A percentile compares a stretch with the other conserved stretches of the same genome.
Evolutionary conservation across 92 coral and sea anemone species (phyloP).

Genomic region (Zoanthus solanderi): DNA sequence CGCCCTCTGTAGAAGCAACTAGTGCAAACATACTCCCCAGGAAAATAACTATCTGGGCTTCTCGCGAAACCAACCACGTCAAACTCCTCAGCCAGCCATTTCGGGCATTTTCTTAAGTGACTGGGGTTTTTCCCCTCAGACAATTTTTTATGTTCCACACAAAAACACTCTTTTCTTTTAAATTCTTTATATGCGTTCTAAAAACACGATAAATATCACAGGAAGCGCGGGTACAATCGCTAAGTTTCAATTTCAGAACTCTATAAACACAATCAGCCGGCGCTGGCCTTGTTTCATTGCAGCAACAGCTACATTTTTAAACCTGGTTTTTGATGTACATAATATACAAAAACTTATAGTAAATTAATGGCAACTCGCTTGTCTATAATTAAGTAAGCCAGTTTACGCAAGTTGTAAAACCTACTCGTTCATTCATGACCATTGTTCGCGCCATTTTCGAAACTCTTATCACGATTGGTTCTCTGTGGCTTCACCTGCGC

Average conservation of each 20-base stretch:
- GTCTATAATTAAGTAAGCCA: neutral
- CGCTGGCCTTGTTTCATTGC: constrained; percentile 12
- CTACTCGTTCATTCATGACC: neutral
- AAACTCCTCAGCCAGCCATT: neutral
- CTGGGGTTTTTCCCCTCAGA: neutral
- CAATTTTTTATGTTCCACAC: neutral
- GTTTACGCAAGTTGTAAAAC: neutral
- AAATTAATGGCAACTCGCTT: neutral
- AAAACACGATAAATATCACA: constrained; percentile 3
- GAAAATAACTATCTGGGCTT: constrained; percentile 17
- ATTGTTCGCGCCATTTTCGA: neutral
- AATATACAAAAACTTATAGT: constrained; percentile 3
- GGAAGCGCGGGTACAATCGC: neutral
- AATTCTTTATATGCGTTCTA: neutral
- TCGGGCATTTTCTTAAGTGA: neutral
- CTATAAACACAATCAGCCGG: neutral
- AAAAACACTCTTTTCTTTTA: constrained; percentile 14
- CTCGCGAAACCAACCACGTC: constrained; percentile 8
- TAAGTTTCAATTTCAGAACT: neutral
- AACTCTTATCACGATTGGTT: constrained; percentile 1
- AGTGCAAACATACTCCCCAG: constrained; percentile 23
- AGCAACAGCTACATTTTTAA: constrained; percentile 15
- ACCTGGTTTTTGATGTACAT: neutral
- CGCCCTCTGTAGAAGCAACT: constrained; percentile 12
- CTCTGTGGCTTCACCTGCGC: neutral